Evolutionary conservation across 2,888 invertebrate species (phyloP), one percentile per base, ranked within the genome.

Genomic region (Patella depressa): DNA sequence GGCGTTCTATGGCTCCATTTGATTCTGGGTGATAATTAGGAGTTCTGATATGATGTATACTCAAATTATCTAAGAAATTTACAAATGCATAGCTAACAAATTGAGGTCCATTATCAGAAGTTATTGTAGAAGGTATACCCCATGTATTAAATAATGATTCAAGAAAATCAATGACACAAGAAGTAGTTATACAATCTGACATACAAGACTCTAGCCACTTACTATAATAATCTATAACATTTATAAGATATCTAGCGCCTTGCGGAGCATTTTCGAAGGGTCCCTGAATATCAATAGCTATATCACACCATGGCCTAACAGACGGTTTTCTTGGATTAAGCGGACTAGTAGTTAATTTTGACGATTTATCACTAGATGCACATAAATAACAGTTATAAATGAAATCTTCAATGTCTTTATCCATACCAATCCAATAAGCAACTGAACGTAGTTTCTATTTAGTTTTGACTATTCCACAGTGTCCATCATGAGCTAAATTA

Each of bases 341-440:
- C 3, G 57, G 57, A 14, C 15, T 17, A 17, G 57, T 57, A 57
- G 14, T 14, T 17, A 17, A 17, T 57, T 57, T 57, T 17, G 17
- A 14, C 14, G 57, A 57, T 57, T 57, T 57, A 17, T 57, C 57
- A 57, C 57, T 57, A 17, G 14, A 14, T 17, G 57, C 57, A 57
- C 57, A 57, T 19, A 59, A n/a, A 15, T 59, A 59, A 19, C 59
- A 59, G 19, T 14, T 19, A 15, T 59, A n/a, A 59, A 59, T 19
- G 19, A 59, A 59, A 59, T 59, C 19, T 14, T 59, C 59, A 19
- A 59, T 19, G 19, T 59, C 59, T 59, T 59, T 59, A 59, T 59
- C 59, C 59, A 59, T 59, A n/a, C 59, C 59, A 59, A n/a, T 65
- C 78, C 77, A 78, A 70, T 77, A 72, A 55, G 78, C 78, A 72